These are phyloP conservation scores for Thymallus thymallus DNA, from an alignment of 2,113 vertebrate genomes.

Conservation along the genomic window DNA sequence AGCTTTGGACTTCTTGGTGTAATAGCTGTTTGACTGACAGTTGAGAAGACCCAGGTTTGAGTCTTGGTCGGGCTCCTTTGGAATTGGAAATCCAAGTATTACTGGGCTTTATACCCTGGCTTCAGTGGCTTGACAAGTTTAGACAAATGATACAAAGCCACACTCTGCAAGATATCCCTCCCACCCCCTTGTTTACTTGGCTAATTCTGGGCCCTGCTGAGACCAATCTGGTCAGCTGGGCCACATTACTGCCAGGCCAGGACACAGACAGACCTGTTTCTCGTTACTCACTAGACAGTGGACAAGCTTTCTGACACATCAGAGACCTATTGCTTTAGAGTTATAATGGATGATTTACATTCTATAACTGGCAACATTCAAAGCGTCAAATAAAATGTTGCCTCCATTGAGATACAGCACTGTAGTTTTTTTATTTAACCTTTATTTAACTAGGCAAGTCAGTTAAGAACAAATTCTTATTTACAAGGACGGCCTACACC, in stretches of 20 bases:
- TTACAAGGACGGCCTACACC: no score
- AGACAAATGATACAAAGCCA: constrained; percentile 33
- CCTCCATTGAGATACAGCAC: no score
- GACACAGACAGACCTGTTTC: constrained; percentile 15
- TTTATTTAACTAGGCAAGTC: no score
- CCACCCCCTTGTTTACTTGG: constrained; percentile 37
- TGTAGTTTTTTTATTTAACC: no score
- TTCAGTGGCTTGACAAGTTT: constrained; percentile 14
- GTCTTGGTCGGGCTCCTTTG: neutral
- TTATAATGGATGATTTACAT: no score
- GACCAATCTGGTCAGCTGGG: constrained; percentile 38
- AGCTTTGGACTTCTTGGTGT: no score
- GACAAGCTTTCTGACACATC: neutral
- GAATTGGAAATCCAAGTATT: neutral
- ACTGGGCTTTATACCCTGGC: neutral
- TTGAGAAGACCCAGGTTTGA: no score
- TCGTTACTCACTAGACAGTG: neutral
- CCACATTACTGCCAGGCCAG: constrained; percentile 34
- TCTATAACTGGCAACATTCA: no score
- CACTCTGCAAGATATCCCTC: constrained; percentile 25
- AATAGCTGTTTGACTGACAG: no score
- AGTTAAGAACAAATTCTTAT: no score
- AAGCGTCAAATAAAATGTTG: no score
- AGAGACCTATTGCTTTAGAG: neutral
- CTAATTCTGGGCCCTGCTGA: constrained; percentile 46